Conservation (phyloP, 2,113 vertebrate genomes). For the Tichodroma muraria region DNA sequence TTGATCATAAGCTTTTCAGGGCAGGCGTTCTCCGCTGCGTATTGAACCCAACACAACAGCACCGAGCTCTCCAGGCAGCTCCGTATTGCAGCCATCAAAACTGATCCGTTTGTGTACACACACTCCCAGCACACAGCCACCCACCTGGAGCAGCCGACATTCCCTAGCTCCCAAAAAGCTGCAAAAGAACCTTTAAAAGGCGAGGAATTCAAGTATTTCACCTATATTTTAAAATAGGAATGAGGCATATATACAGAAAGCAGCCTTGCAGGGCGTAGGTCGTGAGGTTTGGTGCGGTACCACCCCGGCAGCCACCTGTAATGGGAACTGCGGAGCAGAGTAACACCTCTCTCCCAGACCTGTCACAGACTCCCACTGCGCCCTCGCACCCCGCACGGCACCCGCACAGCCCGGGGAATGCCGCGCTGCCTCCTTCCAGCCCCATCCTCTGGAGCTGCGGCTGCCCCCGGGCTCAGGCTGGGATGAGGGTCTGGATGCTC, state of each 20-base stretch:
- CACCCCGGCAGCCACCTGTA: not conserved
- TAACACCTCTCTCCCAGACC: not conserved
- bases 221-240: not conserved
- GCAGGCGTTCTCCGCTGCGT: accelerated
- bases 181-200: not conserved
- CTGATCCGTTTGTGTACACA: accelerated
- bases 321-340: not conserved
- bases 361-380: accelerated
- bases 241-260: accelerated
- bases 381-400: not conserved
- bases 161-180: not conserved
- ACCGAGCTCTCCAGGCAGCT: not conserved
- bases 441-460: not conserved
- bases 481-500: not conserved
- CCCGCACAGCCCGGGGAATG: not conserved
- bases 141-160: not conserved
- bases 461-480: not conserved
- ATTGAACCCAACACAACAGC: not conserved
- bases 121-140: not conserved
- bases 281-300: not conserved
- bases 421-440: not conserved
- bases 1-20: not conserved
- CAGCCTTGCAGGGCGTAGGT: accelerated
- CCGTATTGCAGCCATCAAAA: not conserved
- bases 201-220: not conserved